Conservation (phyloP, 64 coral and sea anemone genomes). For the Actinia tenebrosa region DNA sequence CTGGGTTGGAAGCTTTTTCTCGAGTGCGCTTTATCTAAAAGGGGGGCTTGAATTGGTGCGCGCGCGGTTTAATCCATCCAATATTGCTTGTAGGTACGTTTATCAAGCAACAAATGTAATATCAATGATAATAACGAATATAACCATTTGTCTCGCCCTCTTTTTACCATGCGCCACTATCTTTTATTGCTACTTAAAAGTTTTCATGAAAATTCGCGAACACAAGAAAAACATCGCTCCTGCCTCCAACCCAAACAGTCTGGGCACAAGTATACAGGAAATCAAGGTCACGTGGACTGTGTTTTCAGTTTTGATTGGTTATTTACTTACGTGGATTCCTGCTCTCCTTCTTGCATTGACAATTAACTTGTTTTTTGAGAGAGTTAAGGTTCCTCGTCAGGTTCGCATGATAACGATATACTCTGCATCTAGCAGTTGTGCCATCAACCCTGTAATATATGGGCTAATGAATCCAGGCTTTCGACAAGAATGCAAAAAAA, state of each 20-base stretch:
- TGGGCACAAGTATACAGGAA: conserved; percentile 36
- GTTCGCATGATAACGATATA: conserved; percentile 3
- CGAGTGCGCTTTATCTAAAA: background rate
- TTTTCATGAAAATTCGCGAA: conserved; percentile 27
- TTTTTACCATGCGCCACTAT: conserved; percentile 23
- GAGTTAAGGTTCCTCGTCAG: conserved; percentile 8
- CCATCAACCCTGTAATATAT: conserved; percentile 38
- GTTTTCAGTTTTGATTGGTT: background rate
- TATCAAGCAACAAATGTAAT: conserved; percentile 1
- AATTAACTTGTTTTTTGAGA: background rate
- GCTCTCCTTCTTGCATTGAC: conserved; percentile 13
- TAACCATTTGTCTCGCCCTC: background rate
- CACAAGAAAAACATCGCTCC: conserved; percentile 10
- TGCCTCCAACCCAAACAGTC: background rate
- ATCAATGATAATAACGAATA: conserved; percentile 10
- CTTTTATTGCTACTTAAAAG: conserved; percentile 20
- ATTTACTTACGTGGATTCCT: conserved; percentile 19
- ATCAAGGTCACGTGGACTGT: conserved; percentile 56
- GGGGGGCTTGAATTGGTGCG: background rate
- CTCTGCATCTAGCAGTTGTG: background rate
- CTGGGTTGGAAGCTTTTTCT: background rate
- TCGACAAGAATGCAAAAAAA: conserved; percentile 6
- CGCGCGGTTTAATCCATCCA: background rate
- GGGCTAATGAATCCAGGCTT: conserved; percentile 28
- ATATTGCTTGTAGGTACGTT: background rate